Percentiles rank a stretch among this genome's conserved stretches.
Evolutionary conservation across 2,797 vertebrate genomes (phyloP).

Genomic region (Gallirallus australis): DNA sequence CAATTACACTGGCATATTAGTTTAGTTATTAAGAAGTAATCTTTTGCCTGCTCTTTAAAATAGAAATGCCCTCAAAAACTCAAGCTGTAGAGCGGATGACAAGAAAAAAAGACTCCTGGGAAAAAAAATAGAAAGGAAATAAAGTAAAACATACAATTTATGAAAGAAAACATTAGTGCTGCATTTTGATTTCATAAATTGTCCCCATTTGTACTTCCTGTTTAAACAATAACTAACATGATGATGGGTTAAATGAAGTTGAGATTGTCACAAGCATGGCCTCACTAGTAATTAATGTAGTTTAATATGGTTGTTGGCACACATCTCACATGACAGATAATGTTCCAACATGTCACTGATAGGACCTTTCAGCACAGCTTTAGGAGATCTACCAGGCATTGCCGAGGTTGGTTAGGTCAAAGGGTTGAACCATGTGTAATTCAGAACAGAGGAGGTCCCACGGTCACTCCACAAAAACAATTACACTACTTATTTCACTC

Average conservation of each 20-base stretch:
- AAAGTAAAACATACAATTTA: constrained; percentile 33
- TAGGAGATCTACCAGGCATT: constrained; percentile 77
- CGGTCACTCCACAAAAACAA: constrained; percentile 87
- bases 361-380: constrained; percentile 79
- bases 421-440: constrained; percentile 86
- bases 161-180: constrained; percentile 48
- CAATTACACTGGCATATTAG: neutral
- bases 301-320: constrained; percentile 77
- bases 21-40: neutral
- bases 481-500: constrained; percentile 86
- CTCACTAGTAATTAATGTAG: constrained; percentile 74
- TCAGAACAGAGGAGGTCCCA: constrained; percentile 85
- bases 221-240: constrained; percentile 70
- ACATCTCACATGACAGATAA: constrained; percentile 81
- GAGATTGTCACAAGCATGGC: constrained; percentile 68
- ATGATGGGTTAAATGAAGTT: constrained; percentile 71
- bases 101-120: constrained; percentile 18
- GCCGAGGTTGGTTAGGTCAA: constrained; percentile 81
- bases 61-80: neutral
- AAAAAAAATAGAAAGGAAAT: neutral
- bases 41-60: neutral
- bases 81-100: neutral
- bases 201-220: constrained; percentile 68
- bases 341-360: constrained; percentile 79
- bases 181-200: constrained; percentile 56